Evolutionary conservation across 2,888 invertebrate genomes (phyloP), one percentile per base, ranked within the genome.

Genomic region (Hydropsyche betteni): DNA sequence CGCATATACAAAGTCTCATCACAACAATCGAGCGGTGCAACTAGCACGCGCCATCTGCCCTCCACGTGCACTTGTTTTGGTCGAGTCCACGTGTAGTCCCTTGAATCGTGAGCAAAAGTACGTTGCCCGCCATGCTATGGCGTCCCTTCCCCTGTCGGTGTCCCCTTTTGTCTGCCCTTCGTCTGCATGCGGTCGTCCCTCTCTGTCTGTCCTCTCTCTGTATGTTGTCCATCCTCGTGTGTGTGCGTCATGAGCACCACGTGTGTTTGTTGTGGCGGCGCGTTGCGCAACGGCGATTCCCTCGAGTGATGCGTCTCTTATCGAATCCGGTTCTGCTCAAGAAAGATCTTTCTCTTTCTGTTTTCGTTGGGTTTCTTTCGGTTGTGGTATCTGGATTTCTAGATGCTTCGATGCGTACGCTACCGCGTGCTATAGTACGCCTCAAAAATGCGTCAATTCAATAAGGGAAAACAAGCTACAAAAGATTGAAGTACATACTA

Each of bases 241-340:
- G 44, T 10, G 44, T 44, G 6, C 1, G 44, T 4, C 7, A 53
- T 33, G 36, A 16, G 64, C 36, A 50, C 51, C 68, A 74, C 51
- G 64, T 74, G 51, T 34, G 68, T 53, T 50, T 74, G 74, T 74
- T 74, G 68, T 68, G 74, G 44, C 44, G 44, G 44, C 44, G 44
- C 44, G 64, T 64, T 64, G 64, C 64, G 64, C 64, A 64, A 64
- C 64, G 64, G 34, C 64, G 33, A 61, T 16, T 34, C 34, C 36
- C n/a, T n/a, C 36, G 44, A 44, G 44, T 44, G 44, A 44, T 74
- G 68, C 38, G 50, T 51, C 52, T 50, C 64, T 64, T n/a, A 33
- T 34, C 64, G 64, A n/a, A 36, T 64, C 64, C 64, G 64, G 64
- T 64, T 64, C 55, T 16, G 64, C 12, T 12, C 33, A 34, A 12